Conservation (phyloP, 1,140 invertebrate genomes). For the Homalodisca vitripennis region DNA sequence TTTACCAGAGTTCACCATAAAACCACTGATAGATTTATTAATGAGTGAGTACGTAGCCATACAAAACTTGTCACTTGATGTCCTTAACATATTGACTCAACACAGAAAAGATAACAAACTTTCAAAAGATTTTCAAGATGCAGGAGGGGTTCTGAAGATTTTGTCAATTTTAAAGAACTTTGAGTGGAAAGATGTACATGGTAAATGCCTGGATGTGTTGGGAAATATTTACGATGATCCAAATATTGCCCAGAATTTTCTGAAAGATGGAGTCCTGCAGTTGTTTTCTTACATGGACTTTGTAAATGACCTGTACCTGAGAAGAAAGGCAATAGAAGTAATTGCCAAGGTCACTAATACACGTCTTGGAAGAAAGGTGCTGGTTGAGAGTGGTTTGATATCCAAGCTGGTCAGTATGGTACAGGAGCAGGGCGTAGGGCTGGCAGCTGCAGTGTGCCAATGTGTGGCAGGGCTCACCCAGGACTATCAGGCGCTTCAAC, state of each 20-base stretch:
- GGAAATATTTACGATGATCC: conserved; percentile 40
- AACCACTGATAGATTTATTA: no score
- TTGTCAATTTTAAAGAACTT: no score
- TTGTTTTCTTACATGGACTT: conserved; percentile 43
- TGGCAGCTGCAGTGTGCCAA: background rate
- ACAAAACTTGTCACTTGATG: no score
- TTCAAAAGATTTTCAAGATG: no score
- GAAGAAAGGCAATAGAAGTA: conserved; percentile 38
- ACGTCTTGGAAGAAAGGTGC: conserved; percentile 37
- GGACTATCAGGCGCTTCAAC: background rate
- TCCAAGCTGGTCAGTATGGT: background rate
- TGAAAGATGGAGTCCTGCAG: conserved; percentile 39
- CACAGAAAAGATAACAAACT: no score
- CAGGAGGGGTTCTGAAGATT: no score
- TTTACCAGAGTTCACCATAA: no score
- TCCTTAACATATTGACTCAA: no score
- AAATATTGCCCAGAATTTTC: conserved; percentile 41
- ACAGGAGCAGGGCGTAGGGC: background rate
- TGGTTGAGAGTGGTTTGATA: background rate
- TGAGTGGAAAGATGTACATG: conserved; percentile 45
- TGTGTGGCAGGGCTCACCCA: background rate
- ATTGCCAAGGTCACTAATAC: conserved; percentile 41
- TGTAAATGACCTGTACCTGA: conserved; percentile 31
- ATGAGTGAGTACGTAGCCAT: no score
- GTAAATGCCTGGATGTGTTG: conserved; percentile 41